phyloP scores from a whole-genome alignment of 2,113 vertebrate genomes.

The Tautogolabrus adspersus region DNA sequence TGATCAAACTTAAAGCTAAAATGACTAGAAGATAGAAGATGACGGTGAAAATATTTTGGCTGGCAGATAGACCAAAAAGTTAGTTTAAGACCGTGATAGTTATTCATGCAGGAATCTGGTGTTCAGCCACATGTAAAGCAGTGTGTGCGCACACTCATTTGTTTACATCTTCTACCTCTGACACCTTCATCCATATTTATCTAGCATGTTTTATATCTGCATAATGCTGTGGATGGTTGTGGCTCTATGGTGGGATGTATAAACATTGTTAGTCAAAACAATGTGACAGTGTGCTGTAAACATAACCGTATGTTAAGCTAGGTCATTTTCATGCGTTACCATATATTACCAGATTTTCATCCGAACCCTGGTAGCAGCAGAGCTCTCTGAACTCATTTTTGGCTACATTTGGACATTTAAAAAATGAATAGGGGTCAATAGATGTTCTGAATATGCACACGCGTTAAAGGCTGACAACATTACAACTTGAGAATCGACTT shows the following conservation, averaged over 20 bases:
- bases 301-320: slow-evolving; percentile 30
- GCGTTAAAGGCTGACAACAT: too few species aligned
- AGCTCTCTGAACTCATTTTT: neutral
- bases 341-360: slow-evolving; percentile 34
- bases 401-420: neutral
- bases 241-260: slow-evolving; percentile 31
- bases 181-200: slow-evolving; percentile 53
- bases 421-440: neutral
- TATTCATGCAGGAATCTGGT: slow-evolving; percentile 20
- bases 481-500: too few species aligned
- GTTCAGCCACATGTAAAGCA: slow-evolving; percentile 42
- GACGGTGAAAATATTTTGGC: too few species aligned
- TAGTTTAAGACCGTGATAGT: neutral
- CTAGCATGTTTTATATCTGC: slow-evolving; percentile 40
- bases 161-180: slow-evolving; percentile 37
- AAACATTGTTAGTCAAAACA: slow-evolving; percentile 29
- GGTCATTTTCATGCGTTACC: slow-evolving; percentile 24
- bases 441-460: neutral
- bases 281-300: slow-evolving; percentile 21
- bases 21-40: too few species aligned
- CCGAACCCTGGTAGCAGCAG: neutral
- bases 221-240: slow-evolving; percentile 36
- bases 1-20: too few species aligned
- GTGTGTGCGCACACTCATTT: slow-evolving; percentile 37
- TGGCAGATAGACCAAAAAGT: too few species aligned